phyloP scores from a whole-genome alignment of 1,140 invertebrate species.

The Brachionus manjavacas region DNA sequence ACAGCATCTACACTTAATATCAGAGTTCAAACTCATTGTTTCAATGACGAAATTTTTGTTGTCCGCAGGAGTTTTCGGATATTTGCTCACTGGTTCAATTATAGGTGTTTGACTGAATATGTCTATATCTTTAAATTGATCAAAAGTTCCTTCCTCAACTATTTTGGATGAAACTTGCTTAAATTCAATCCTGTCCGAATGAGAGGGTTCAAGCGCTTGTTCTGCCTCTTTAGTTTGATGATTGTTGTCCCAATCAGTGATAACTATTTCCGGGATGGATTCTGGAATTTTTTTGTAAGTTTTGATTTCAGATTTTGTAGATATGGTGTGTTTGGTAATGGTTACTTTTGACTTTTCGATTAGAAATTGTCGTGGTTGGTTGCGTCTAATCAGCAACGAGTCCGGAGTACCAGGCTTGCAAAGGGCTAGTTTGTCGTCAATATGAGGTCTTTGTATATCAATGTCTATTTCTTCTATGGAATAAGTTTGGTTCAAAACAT shows the following conservation, averaged over 20 bases:
- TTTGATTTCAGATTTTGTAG: neutral
- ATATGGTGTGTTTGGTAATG: neutral
- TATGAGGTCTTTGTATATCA: neutral
- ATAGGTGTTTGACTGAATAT: neutral
- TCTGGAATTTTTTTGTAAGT: neutral
- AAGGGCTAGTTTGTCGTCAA: neutral
- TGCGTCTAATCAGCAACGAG: neutral
- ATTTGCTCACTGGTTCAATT: neutral
- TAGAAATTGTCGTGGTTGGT: neutral
- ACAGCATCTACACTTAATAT: conserved; percentile 17
- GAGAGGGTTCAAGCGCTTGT: neutral
- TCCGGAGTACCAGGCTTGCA: neutral
- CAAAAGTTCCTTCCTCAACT: neutral
- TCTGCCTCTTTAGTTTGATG: neutral
- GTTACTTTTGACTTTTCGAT: conserved; percentile 22
- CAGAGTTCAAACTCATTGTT: neutral
- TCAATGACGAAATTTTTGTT: conserved; percentile 8
- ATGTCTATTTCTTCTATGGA: conserved; percentile 30
- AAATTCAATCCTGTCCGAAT: neutral
- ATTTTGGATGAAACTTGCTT: conserved; percentile 9
- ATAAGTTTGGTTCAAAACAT: neutral
- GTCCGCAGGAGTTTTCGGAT: neutral
- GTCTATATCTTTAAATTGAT: conserved; percentile 26
- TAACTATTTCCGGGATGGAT: neutral
- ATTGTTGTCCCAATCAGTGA: conserved; percentile 19